A percentile compares a stretch with the other conserved stretches of the same genome.
Conservation (phyloP, 1,140 invertebrate genomes). For the Solenopsis invicta region DNA sequence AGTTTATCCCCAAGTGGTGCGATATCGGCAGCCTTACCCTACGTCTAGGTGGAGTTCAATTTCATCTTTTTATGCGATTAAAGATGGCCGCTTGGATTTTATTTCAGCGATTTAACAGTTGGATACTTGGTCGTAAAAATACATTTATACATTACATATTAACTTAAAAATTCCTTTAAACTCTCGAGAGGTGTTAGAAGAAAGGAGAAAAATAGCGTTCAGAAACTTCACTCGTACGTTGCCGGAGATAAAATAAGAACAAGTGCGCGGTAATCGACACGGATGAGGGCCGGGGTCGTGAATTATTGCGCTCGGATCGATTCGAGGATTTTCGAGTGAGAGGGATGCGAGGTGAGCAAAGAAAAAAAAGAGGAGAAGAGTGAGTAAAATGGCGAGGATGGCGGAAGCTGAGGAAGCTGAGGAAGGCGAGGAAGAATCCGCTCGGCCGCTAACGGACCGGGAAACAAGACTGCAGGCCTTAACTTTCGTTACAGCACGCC, state of each 20-base stretch:
- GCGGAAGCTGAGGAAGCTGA: constrained; percentile 43
- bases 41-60: background rate
- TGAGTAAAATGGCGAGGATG: constrained; percentile 20
- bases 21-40: too few relatives aligned
- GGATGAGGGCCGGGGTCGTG: constrained; percentile 40
- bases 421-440: constrained; percentile 38
- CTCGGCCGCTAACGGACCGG: constrained; percentile 79
- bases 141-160: background rate
- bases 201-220: constrained; percentile 10
- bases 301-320: constrained; percentile 62
- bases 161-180: constrained; percentile 30
- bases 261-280: constrained; percentile 55
- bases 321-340: constrained; percentile 52
- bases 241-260: constrained; percentile 47
- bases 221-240: constrained; percentile 35
- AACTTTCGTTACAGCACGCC: constrained; percentile 81
- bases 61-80: background rate
- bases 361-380: background rate
- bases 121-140: background rate
- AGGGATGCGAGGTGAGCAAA: background rate
- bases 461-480: constrained; percentile 80
- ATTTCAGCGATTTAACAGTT: background rate
- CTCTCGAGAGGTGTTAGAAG: background rate
- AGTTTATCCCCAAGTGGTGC: too few relatives aligned
- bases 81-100: background rate